Evolutionary conservation across 2,113 vertebrate species (phyloP).

Genomic region (Aramus guarauna): DNA sequence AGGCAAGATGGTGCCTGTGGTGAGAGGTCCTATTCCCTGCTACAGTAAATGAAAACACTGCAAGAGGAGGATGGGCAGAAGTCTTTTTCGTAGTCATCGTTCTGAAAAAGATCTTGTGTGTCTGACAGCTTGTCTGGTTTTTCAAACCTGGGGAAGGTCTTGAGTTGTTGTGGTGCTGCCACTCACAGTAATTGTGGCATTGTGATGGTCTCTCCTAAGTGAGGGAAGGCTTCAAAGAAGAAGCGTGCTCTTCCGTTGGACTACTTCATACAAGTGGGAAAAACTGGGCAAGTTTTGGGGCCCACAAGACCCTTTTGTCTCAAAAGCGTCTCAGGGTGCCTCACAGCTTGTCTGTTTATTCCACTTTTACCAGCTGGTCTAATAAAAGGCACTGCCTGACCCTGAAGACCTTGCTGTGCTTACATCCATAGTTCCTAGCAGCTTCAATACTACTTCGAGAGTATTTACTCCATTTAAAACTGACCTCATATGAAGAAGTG

Average conservation of each 20-base stretch:
- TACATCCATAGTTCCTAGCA: neutral
- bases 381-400: neutral
- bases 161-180: neutral
- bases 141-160: neutral
- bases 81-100: neutral
- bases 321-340: neutral
- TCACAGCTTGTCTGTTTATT: neutral
- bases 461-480: neutral
- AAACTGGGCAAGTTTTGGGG: neutral
- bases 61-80: neutral
- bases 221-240: neutral
- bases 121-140: neutral
- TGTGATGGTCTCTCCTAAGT: neutral
- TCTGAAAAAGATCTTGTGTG: neutral
- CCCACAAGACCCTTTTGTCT: neutral
- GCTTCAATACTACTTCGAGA: neutral
- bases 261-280: neutral
- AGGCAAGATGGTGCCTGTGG: constrained; percentile 5
- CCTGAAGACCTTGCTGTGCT: neutral
- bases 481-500: neutral
- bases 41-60: neutral
- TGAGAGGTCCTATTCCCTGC: neutral
- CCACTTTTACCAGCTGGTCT: neutral
- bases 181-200: neutral
- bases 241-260: neutral